phyloP scores from a whole-genome alignment of 2,797 vertebrate genomes.

The Enteromius argenteus region DNA sequence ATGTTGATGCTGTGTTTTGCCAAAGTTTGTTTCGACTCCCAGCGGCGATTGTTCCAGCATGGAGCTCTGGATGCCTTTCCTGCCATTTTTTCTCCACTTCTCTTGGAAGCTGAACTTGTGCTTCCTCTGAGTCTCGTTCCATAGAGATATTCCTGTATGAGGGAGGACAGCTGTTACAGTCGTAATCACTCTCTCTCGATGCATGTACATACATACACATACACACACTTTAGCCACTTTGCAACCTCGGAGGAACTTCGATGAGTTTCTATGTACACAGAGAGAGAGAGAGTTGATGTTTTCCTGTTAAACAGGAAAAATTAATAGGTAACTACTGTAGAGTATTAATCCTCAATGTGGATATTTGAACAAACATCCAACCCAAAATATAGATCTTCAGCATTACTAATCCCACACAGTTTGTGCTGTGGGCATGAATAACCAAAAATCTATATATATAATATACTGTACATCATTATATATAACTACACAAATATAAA shows the following conservation, averaged over 20 bases:
- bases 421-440: not conserved
- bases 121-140: conserved; percentile 44
- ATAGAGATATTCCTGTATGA: conserved; percentile 57
- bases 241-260: conserved; percentile 41
- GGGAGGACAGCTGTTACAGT: conserved; percentile 69
- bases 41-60: conserved; percentile 42
- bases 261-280: conserved; percentile 15
- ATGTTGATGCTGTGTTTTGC: conserved; percentile 47
- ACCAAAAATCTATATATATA: not conserved
- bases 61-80: conserved; percentile 50
- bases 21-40: conserved; percentile 57
- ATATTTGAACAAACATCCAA: not conserved
- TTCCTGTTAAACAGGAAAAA: not conserved
- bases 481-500: not conserved
- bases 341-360: not conserved
- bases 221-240: conserved; percentile 42
- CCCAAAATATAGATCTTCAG: not conserved
- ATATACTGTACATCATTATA: not conserved
- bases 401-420: not conserved
- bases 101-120: conserved; percentile 42
- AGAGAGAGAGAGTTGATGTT: not conserved
- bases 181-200: conserved; percentile 55
- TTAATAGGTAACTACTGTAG: not conserved
- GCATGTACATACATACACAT: conserved; percentile 5
- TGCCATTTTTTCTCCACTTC: conserved; percentile 37